These are phyloP conservation scores for Tiliqua scincoides DNA, from an alignment of 2,113 vertebrate genomes.

Conservation along the genomic window DNA sequence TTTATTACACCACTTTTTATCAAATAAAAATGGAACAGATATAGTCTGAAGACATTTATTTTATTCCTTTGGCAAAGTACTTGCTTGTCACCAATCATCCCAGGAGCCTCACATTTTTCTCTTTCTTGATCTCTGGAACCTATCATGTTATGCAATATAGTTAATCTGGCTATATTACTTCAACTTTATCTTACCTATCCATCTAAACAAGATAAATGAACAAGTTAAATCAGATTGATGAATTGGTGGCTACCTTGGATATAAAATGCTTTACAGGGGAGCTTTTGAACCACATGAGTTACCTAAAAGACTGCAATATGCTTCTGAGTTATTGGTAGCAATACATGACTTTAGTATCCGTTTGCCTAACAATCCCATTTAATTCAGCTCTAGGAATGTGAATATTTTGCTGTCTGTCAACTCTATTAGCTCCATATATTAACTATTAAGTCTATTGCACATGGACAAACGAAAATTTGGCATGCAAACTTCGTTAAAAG, in stretches of 20 bases:
- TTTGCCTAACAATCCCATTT: conserved; percentile 37
- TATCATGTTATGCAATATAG: background rate
- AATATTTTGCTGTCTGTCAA: background rate
- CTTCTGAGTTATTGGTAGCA: conserved; percentile 45
- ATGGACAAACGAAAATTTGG: background rate
- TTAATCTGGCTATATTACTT: background rate
- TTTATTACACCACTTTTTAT: background rate
- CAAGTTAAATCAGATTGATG: conserved; percentile 48
- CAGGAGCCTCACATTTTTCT: background rate
- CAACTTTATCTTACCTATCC: background rate
- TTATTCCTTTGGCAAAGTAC: background rate
- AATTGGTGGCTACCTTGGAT: conserved; percentile 39
- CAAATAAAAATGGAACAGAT: conserved; percentile 17
- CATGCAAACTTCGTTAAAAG: background rate
- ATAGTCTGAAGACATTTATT: conserved; percentile 22
- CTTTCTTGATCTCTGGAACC: background rate
- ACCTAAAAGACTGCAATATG: conserved; percentile 53
- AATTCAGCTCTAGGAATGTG: conserved; percentile 59
- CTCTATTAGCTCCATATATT: background rate
- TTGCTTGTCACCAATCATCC: conserved; percentile 2
- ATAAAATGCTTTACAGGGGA: conserved; percentile 11
- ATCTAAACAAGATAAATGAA: conserved; percentile 26
- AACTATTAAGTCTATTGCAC: background rate
- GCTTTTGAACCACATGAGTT: conserved; percentile 43
- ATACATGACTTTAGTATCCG: conserved; percentile 47